These are phyloP conservation scores for Tethya wilhelma DNA, from an alignment of 37 sponge, comb jelly and placozoan genomes.

Conservation along the genomic window DNA sequence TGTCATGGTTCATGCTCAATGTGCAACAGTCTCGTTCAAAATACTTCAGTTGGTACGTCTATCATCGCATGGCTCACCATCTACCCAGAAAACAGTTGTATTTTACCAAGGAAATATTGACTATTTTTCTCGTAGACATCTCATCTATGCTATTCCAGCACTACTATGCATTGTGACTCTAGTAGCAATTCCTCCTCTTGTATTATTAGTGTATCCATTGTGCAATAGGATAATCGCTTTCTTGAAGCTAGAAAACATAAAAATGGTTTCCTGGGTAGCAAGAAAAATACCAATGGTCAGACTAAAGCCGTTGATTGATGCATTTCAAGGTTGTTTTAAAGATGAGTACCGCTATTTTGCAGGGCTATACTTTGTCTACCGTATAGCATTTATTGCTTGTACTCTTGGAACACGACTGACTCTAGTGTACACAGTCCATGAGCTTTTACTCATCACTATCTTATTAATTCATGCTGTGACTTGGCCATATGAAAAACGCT, in stretches of 20 bases:
- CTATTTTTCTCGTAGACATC: conserved; percentile 23
- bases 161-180: not conserved
- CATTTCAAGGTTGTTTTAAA: conserved; percentile 44
- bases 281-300: conserved; percentile 14
- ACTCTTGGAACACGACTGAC: not conserved
- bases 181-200: conserved; percentile 8
- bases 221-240: conserved; percentile 7
- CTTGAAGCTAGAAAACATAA: conserved; percentile 32
- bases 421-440: not conserved
- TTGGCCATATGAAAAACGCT: conserved; percentile 32
- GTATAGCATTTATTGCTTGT: not conserved
- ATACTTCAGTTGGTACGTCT: conserved; percentile 8
- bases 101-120: conserved; percentile 19
- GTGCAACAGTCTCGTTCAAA: conserved; percentile 34
- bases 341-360: conserved; percentile 50
- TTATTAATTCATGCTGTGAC: conserved; percentile 17
- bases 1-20: conserved; percentile 49
- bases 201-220: conserved; percentile 41
- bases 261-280: not conserved
- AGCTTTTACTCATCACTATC: conserved; percentile 12
- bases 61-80: not conserved
- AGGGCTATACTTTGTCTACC: conserved; percentile 50
- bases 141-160: conserved; percentile 62
- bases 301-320: conserved; percentile 46
- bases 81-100: not conserved